Percentiles rank a stretch among this genome's conserved stretches.
Conservation (phyloP, 2,113 vertebrate species). For the Fregetta grallaria region DNA sequence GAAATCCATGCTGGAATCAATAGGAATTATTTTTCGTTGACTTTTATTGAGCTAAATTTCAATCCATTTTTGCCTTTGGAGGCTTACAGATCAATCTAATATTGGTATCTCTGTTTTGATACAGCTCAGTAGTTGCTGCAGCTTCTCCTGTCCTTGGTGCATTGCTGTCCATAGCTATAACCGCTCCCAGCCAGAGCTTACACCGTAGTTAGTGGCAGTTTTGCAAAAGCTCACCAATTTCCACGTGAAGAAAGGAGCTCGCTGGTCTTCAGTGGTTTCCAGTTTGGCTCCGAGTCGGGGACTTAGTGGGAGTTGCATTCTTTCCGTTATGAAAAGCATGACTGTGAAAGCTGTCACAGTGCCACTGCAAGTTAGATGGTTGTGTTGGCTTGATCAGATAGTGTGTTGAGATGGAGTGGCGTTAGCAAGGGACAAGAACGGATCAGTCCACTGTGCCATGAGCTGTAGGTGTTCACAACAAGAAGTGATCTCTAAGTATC, state of each 20-base stretch:
- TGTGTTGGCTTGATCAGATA: background rate
- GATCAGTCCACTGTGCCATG: rapidly evolving
- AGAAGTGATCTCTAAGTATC: background rate
- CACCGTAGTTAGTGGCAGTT: background rate
- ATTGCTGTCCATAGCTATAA: rapidly evolving
- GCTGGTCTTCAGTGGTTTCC: background rate
- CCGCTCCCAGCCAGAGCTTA: background rate
- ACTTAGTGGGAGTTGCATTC: background rate
- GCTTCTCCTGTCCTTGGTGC: background rate
- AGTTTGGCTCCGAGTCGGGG: background rate
- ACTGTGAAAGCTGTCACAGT: background rate
- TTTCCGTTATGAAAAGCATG: background rate
- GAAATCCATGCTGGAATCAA: background rate
- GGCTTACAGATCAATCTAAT: background rate
- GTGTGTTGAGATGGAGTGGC: background rate
- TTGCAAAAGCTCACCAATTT: background rate
- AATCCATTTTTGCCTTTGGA: background rate
- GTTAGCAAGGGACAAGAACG: background rate
- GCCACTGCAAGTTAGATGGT: too few species aligned
- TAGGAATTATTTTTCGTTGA: background rate
- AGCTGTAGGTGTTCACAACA: background rate
- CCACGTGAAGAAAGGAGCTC: background rate
- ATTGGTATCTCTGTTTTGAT: background rate
- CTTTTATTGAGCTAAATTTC: background rate
- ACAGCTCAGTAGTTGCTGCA: background rate